Base-by-base conservation (phyloP, 2,888 invertebrate species). In the Prosapia bicincta region DNA sequence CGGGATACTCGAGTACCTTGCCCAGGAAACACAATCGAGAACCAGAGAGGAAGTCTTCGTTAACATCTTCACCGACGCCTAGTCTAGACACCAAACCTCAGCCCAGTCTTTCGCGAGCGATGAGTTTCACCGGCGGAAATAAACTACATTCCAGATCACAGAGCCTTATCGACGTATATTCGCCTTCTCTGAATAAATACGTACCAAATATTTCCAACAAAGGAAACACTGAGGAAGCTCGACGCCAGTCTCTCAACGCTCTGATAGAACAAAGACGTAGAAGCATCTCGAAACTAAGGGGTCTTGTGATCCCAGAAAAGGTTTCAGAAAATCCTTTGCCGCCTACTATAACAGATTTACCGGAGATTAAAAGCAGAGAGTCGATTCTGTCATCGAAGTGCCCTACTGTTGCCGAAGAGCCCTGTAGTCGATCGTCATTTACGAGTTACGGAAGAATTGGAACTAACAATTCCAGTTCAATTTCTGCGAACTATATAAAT, bases 231-330 rank as follows among this genome's bases (percentile, higher is more conserved):
- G 87, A 85, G 79, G 85, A 86, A 80, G 77, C 79, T 9, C 89
- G 90, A 79, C 89, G 89, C 83, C 89, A 89, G 0, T 91, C 92
- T 78, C 87, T 94, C 82, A 92, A 91, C 81, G 90, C 91, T 80
- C 85, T 95, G 80, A 89, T 93, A 81, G 95, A 95, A 84, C 94
- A 95, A 83, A 88, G 95, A 75, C 90, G 92, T 80, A 92, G 92
- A 82, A 92, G 93, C 24, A 90, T 95, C 85, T 93, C 94, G 1
- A 96, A 95, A 85, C 85, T 96, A 77, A 89, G 95, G 82, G 96
- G 95, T n/a, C 86, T 96, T 81, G 93, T 95, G 32, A 96, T 96
- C 83, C 96, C 96, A 3, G 95, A 96, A 82, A 88, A 89, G 78
- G 87, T 89, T 15, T 85, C 88, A 26, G 86, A 89, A 79, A 66